Percentiles rank a stretch among this genome's conserved stretches.
Evolutionary conservation across 2,113 vertebrate genomes (phyloP).

Genomic region (Sebastes schlegelii): DNA sequence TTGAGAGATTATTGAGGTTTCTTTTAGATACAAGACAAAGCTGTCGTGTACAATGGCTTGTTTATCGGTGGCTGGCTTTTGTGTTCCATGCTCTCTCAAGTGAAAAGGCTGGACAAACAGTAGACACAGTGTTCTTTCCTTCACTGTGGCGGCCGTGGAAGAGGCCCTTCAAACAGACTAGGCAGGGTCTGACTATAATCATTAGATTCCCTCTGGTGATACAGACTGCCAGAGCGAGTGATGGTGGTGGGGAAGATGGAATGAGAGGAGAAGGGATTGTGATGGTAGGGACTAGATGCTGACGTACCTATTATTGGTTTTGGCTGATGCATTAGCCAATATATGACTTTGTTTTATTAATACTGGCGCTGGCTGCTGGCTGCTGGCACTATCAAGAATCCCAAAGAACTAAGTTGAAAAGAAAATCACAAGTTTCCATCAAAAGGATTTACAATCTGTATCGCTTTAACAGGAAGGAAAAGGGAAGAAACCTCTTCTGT

Average conservation of each 20-base stretch:
- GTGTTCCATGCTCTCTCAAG: slow-evolving; percentile 16
- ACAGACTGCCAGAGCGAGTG: not conserved
- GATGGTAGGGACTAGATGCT: not conserved
- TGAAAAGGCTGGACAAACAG: not conserved
- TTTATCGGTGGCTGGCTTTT: slow-evolving; percentile 18
- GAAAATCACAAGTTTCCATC: not conserved
- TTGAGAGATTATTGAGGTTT: not conserved
- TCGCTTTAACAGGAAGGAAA: not conserved
- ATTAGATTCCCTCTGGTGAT: slow-evolving; percentile 27
- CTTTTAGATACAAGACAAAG: not conserved
- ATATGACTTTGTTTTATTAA: slow-evolving; percentile 17
- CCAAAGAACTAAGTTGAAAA: slow-evolving; percentile 18
- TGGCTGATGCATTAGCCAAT: slow-evolving; percentile 18
- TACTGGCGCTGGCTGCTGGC: not conserved
- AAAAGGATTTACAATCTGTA: not conserved
- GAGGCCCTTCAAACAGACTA: not conserved
- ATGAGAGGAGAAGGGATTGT: not conserved
- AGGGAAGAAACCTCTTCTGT: not conserved
- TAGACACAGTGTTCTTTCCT: not conserved
- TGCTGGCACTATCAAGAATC: slow-evolving; percentile 16
- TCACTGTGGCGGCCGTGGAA: not conserved
- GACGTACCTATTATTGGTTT: slow-evolving; percentile 25
- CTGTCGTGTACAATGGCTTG: not conserved
- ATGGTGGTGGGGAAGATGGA: not conserved
- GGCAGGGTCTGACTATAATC: not conserved